A percentile compares a stretch with the other conserved stretches of the same genome.
phyloP scores from a whole-genome alignment of 2,113 vertebrate genomes.

The Planiliza haematocheilus region DNA sequence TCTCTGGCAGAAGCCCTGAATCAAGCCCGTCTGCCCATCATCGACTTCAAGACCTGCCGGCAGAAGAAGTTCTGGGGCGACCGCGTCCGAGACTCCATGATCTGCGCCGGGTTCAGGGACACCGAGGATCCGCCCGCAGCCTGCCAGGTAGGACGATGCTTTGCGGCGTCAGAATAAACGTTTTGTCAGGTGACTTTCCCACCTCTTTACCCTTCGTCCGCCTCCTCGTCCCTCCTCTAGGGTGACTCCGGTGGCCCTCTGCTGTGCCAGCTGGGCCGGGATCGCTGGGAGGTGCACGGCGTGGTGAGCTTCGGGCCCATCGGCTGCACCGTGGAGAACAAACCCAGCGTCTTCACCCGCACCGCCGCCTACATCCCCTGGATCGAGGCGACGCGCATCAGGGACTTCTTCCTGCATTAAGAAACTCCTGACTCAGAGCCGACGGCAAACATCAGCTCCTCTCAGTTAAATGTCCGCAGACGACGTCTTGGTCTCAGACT shows the following conservation, averaged over 20 bases:
- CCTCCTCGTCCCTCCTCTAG: slow-evolving; percentile 49
- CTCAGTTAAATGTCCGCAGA: slow-evolving; percentile 7
- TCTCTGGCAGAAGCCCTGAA: slow-evolving; percentile 81
- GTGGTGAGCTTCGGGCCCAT: slow-evolving; percentile 89
- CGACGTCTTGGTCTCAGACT: slow-evolving; percentile 2
- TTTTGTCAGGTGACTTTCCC: fast-evolving
- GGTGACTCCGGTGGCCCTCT: slow-evolving; percentile 88
- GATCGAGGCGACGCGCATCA: slow-evolving; percentile 88
- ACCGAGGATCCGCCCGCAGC: slow-evolving; percentile 82
- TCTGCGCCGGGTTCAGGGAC: slow-evolving; percentile 84
- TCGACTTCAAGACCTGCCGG: slow-evolving; percentile 81
- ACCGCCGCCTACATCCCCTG: slow-evolving; percentile 86
- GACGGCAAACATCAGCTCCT: slow-evolving; percentile 35
- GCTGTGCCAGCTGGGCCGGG: slow-evolving; percentile 82
- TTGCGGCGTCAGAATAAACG: background rate
- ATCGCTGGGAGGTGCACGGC: slow-evolving; percentile 90
- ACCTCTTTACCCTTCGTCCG: background rate
- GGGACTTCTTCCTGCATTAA: slow-evolving; percentile 88
- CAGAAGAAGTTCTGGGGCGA: slow-evolving; percentile 88
- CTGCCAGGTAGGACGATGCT: slow-evolving; percentile 74
- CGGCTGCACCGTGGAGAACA: slow-evolving; percentile 88
- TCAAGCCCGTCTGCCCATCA: slow-evolving; percentile 82
- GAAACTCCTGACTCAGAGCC: background rate
- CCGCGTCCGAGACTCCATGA: slow-evolving; percentile 83
- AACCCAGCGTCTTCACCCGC: slow-evolving; percentile 89